These are phyloP conservation scores for Chironomus striatipennis DNA, from an alignment of 1,140 invertebrate species.

Conservation along the genomic window DNA sequence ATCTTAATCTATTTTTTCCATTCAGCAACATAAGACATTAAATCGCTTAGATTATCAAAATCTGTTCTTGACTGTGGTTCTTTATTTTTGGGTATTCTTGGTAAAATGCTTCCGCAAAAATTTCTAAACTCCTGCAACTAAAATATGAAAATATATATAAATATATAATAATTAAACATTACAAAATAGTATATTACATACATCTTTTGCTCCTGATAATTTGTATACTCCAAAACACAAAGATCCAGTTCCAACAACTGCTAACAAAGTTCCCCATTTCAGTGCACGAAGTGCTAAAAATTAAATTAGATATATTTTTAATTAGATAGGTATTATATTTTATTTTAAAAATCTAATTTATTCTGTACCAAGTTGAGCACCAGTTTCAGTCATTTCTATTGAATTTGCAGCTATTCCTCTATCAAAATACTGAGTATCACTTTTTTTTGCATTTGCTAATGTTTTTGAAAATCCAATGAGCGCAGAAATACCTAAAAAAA, in stretches of 20 bases:
- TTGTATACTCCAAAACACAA: constrained; percentile 84
- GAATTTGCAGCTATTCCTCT: constrained; percentile 56
- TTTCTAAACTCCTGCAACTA: constrained; percentile 61
- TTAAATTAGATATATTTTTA: no score
- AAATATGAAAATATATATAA: constrained; percentile 32
- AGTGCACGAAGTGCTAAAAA: constrained; percentile 63
- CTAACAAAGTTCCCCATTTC: constrained; percentile 78
- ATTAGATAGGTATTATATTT: no score
- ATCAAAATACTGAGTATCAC: constrained; percentile 68
- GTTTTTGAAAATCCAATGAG: constrained; percentile 73
- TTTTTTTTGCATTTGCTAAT: constrained; percentile 64
- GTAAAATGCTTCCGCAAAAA: constrained; percentile 62
- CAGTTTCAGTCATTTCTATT: constrained; percentile 61
- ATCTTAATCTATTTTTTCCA: constrained; percentile 33
- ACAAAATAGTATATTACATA: no score
- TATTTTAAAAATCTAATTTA: no score
- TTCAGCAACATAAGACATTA: constrained; percentile 64
- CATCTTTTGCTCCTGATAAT: constrained; percentile 71
- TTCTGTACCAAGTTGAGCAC: constrained; percentile 48
- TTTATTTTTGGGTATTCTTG: constrained; percentile 69
- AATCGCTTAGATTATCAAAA: constrained; percentile 71
- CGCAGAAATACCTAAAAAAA: constrained; percentile 55
- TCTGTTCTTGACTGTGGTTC: constrained; percentile 75
- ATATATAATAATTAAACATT: no score
- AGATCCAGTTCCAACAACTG: constrained; percentile 68